phyloP scores from a whole-genome alignment of 2,113 vertebrate genomes.

The Dinomys branickii region DNA sequence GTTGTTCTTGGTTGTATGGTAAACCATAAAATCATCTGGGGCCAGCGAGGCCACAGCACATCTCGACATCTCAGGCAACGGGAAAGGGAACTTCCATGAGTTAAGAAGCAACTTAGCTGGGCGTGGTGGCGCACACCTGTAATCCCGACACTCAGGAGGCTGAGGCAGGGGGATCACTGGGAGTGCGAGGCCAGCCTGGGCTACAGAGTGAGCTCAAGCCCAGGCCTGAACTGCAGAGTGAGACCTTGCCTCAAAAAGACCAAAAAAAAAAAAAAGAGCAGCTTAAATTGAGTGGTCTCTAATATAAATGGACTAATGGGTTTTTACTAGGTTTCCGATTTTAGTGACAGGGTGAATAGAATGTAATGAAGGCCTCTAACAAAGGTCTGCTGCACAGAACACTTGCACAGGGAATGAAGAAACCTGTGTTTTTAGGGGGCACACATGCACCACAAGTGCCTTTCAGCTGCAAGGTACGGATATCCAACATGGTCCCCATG shows the following conservation, averaged over 20 bases:
- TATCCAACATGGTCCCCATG: neutral
- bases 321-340: slow-evolving; percentile 3
- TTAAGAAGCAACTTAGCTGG: neutral
- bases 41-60: neutral
- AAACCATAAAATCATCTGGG: neutral
- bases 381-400: neutral
- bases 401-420: neutral
- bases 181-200: no score
- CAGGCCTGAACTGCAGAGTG: no score
- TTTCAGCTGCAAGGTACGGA: neutral
- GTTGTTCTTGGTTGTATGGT: neutral
- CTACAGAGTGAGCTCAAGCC: no score
- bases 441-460: neutral
- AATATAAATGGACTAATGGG: neutral
- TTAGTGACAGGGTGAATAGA: neutral
- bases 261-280: neutral
- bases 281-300: neutral
- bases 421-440: neutral
- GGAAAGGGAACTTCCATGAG: neutral
- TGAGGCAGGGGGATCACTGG: no score
- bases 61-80: neutral
- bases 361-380: neutral
- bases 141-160: no score
- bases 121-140: no score
- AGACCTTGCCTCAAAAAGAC: no score